Evolutionary conservation across 1,140 invertebrate genomes (phyloP).

Genomic region (Drosophila pallidifrons): DNA sequence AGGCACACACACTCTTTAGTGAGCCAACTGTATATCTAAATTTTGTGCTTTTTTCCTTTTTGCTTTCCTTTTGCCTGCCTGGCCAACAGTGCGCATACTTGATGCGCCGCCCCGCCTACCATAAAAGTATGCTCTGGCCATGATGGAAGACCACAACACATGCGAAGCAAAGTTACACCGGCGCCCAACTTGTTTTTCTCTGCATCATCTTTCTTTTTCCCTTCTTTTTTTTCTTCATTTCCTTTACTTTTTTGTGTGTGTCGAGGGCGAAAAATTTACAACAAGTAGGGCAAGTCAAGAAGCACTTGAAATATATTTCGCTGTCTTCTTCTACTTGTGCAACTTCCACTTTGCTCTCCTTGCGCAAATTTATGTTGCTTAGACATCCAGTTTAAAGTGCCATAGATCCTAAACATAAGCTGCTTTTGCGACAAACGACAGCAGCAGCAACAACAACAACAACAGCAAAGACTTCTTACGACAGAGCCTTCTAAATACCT

Average conservation of each 20-base stretch:
- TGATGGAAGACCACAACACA: conserved; percentile 81
- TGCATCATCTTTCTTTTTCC: conserved; percentile 1
- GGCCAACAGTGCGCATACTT: conserved; percentile 81
- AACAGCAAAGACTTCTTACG: not conserved
- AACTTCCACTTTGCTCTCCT: not conserved
- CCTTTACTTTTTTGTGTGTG: conserved; percentile 12
- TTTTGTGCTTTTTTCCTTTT: conserved; percentile 10
- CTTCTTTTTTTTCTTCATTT: not conserved
- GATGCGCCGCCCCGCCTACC: conserved; percentile 41
- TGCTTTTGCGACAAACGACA: conserved; percentile 45
- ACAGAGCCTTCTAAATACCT: conserved; percentile 33
- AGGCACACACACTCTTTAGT: conserved; percentile 45
- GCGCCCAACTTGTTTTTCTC: conserved; percentile 31
- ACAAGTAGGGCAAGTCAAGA: conserved; percentile 76
- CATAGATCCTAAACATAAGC: conserved; percentile 52
- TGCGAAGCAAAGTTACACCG: conserved; percentile 72
- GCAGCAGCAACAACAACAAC: not conserved
- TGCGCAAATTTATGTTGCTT: conserved; percentile 59
- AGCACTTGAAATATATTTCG: conserved; percentile 69
- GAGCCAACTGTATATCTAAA: conserved; percentile 28
- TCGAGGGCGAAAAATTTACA: conserved; percentile 51
- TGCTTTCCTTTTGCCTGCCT: not conserved
- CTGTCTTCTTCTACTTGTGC: conserved; percentile 11
- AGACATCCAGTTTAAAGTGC: conserved; percentile 64
- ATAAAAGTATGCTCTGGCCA: conserved; percentile 19